A percentile compares a stretch with the other conserved stretches of the same genome.
Conservation (phyloP, 2,797 vertebrate species). For the Manis javanica region DNA sequence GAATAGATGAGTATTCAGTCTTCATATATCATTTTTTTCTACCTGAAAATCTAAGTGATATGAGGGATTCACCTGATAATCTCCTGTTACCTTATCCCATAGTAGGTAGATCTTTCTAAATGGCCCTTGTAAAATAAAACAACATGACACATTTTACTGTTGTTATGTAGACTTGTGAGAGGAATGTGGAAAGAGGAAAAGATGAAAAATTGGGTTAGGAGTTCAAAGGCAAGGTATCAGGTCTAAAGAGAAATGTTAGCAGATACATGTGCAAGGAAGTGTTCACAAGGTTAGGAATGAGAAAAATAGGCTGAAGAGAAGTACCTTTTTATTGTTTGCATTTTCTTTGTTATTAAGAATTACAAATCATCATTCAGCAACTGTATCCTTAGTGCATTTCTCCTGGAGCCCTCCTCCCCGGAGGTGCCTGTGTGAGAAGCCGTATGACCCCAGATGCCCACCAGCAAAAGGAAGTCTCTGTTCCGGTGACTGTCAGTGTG, state of each 20-base stretch:
- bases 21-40: not conserved
- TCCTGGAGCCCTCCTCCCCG: not conserved
- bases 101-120: not conserved
- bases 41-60: not conserved
- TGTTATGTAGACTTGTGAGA: not conserved
- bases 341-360: not conserved
- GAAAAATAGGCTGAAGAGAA: not conserved
- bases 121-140: slow-evolving; percentile 34
- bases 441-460: not conserved
- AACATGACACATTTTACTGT: not conserved
- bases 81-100: not conserved
- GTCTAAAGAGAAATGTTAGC: not conserved
- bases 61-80: not conserved
- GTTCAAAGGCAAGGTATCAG: not conserved
- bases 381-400: not conserved
- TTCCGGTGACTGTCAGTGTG: not conserved
- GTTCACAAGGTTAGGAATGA: not conserved
- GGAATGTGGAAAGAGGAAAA: not conserved
- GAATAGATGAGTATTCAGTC: not conserved
- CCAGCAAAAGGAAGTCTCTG: not conserved
- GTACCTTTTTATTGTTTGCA: not conserved
- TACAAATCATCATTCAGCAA: not conserved
- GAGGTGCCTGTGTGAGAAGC: not conserved
- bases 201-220: not conserved
- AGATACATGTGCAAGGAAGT: not conserved